Evolutionary conservation across 2,797 vertebrate genomes (phyloP).

Genomic region (Macropodus opercularis): DNA sequence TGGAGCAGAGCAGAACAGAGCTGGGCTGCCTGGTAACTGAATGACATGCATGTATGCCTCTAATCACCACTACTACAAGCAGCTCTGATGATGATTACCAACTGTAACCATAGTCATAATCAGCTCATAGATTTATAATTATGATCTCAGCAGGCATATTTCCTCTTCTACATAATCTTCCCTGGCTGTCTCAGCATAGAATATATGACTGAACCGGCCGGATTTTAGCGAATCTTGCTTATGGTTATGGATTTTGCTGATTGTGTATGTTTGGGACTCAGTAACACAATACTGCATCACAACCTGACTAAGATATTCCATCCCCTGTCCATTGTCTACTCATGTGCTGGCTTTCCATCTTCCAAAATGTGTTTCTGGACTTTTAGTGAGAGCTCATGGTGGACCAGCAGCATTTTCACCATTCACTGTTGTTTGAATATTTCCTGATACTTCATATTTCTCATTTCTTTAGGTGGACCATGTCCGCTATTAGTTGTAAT

Average conservation of each 20-base stretch:
- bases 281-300: constrained; percentile 45
- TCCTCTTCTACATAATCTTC: constrained; percentile 72
- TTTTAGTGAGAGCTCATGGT: background rate
- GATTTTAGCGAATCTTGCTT: constrained; percentile 56
- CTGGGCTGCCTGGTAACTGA: constrained; percentile 59
- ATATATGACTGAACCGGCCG: constrained; percentile 62
- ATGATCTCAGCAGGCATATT: constrained; percentile 79
- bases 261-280: constrained; percentile 57
- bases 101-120: constrained; percentile 80
- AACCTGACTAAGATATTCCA: constrained; percentile 32
- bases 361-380: constrained; percentile 12
- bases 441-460: background rate
- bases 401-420: background rate
- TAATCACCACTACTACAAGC: constrained; percentile 80
- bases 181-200: constrained; percentile 58
- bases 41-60: constrained; percentile 70
- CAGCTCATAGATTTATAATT: constrained; percentile 83
- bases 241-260: constrained; percentile 61
- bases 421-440: no score
- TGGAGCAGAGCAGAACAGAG: constrained; percentile 52
- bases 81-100: constrained; percentile 81
- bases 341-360: constrained; percentile 9
- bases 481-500: constrained; percentile 2
- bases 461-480: background rate
- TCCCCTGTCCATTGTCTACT: constrained; percentile 11